phyloP scores from a whole-genome alignment of 2,113 vertebrate genomes.

The Sander lucioperca region DNA sequence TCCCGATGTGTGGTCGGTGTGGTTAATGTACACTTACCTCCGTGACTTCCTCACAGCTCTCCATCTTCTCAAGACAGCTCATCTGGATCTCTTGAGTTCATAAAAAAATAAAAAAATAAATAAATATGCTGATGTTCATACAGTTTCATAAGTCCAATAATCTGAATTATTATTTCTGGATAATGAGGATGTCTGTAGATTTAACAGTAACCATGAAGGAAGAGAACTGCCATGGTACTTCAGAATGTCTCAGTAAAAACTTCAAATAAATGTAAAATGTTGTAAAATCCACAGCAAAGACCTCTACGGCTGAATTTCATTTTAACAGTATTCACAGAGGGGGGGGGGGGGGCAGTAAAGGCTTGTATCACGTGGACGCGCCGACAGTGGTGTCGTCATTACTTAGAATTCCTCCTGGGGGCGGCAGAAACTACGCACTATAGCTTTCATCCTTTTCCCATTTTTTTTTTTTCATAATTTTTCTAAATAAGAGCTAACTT shows the following conservation, averaged over 20 bases:
- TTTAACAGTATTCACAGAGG: neutral
- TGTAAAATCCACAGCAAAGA: neutral
- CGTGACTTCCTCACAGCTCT: constrained; percentile 48
- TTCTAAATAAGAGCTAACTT: too few relatives aligned
- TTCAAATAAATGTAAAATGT: neutral
- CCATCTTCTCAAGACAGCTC: constrained; percentile 49
- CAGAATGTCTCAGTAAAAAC: neutral
- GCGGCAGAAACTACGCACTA: too few relatives aligned
- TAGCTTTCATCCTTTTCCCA: too few relatives aligned
- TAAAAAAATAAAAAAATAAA: neutral
- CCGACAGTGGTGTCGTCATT: too few relatives aligned
- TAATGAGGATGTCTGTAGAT: neutral
- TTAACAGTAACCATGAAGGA: neutral
- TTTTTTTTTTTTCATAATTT: too few relatives aligned
- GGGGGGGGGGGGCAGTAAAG: too few relatives aligned
- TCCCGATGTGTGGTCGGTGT: neutral
- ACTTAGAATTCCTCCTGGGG: too few relatives aligned
- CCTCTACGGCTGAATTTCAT: neutral
- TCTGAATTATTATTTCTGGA: neutral
- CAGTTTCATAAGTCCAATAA: neutral
- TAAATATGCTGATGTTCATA: neutral
- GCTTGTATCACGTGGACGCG: too few relatives aligned
- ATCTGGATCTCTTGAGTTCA: constrained; percentile 56
- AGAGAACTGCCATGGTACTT: neutral
- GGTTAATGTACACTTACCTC: constrained; percentile 39